Percentiles rank a stretch among this genome's conserved stretches.
Evolutionary conservation across 1,140 invertebrate genomes (phyloP).

Genomic region (Latrodectus geometricus): DNA sequence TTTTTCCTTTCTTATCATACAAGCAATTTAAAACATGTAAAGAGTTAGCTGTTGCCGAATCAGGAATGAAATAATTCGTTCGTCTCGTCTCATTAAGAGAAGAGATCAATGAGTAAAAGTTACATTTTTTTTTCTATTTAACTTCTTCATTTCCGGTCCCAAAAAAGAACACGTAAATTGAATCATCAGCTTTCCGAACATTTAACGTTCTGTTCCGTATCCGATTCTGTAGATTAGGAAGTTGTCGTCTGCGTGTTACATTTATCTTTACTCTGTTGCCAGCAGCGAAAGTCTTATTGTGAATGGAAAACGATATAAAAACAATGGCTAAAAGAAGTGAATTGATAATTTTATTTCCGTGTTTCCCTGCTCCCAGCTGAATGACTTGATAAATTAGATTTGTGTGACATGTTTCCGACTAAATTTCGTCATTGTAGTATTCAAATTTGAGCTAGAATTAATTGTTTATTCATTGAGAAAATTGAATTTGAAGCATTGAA

Average conservation of each 20-base stretch:
- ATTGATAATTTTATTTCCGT: too few relatives aligned
- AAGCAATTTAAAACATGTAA: not conserved
- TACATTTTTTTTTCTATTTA: not conserved
- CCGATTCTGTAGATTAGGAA: not conserved
- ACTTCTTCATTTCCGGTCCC: not conserved
- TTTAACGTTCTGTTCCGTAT: not conserved
- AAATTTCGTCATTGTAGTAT: too few relatives aligned
- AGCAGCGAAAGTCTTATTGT: not conserved
- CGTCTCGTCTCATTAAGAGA: not conserved
- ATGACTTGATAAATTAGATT: too few relatives aligned
- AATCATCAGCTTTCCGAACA: not conserved
- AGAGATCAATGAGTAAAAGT: not conserved
- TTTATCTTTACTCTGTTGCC: not conserved
- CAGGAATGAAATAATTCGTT: not conserved
- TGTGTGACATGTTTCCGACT: too few relatives aligned
- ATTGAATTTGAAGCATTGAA: too few relatives aligned
- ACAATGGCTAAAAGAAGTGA: too few relatives aligned
- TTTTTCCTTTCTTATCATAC: not conserved
- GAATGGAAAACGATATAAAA: too few relatives aligned
- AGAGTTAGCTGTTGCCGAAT: not conserved
- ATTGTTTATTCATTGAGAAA: too few relatives aligned
- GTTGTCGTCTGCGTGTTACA: not conserved
- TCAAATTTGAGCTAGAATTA: too few relatives aligned
- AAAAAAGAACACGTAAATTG: not conserved
- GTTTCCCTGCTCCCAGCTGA: too few relatives aligned